phyloP scores from a whole-genome alignment of 2,888 invertebrate species.

The Petrolisthes cinctipes region DNA sequence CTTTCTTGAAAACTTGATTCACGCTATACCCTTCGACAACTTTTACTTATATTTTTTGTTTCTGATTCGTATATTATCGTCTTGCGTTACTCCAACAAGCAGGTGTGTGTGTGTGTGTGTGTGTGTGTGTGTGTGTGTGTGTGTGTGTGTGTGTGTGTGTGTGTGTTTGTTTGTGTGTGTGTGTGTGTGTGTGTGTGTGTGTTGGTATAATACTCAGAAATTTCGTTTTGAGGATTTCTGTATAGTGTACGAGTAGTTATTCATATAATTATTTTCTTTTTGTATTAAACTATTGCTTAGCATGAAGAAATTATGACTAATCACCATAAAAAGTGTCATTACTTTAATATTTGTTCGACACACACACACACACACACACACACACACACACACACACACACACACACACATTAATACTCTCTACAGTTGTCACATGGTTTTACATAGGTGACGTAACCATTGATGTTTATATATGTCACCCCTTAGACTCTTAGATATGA shows the following conservation, averaged over 20 bases:
- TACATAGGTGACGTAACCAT: too few species aligned
- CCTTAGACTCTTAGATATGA: too few species aligned
- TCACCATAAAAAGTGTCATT: not conserved
- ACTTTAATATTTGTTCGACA: not conserved
- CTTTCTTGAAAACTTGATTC: not conserved
- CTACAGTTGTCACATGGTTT: too few species aligned
- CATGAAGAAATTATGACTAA: not conserved
- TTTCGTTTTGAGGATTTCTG: not conserved
- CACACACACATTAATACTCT: not conserved
- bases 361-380: not conserved
- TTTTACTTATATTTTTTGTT: too few species aligned
- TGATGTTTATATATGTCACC: too few species aligned
- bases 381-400: slow-evolving; percentile 11
- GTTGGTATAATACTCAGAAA: not conserved
- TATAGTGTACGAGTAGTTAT: too few species aligned
- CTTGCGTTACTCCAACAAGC: not conserved
- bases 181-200: not conserved
- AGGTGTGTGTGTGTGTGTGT: not conserved
- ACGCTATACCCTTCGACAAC: too few species aligned
- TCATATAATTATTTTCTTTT: too few species aligned
- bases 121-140: not conserved
- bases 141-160: not conserved
- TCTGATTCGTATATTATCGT: not conserved
- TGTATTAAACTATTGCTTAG: not conserved
- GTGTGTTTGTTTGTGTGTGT: not conserved